Percentiles rank a stretch among this genome's conserved stretches.
Evolutionary conservation across 2,888 invertebrate species (phyloP).

Genomic region (Diaperis boleti): DNA sequence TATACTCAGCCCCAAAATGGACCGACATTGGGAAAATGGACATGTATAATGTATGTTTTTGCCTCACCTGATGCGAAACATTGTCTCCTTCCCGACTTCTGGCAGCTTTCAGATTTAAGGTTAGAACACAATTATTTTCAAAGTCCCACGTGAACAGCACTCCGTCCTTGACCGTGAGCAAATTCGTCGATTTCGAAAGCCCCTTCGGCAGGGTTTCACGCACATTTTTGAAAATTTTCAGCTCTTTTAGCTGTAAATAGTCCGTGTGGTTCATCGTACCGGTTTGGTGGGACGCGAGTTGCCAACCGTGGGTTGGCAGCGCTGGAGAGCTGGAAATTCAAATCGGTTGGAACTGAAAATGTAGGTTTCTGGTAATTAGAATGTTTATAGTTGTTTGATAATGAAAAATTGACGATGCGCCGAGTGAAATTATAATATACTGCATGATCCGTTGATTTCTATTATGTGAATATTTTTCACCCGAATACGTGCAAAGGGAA

Average conservation of each 20-base stretch:
- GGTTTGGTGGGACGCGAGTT: not conserved
- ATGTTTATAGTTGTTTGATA: too few species aligned
- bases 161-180: constrained; percentile 75
- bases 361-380: too few species aligned
- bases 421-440: too few species aligned
- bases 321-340: not conserved
- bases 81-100: constrained; percentile 65
- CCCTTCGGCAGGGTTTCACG: constrained; percentile 70
- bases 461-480: too few species aligned
- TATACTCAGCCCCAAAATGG: too few species aligned
- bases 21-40: too few species aligned
- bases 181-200: constrained; percentile 72
- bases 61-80: constrained; percentile 73
- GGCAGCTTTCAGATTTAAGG: constrained; percentile 71
- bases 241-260: constrained; percentile 71
- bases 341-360: not conserved
- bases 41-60: too few species aligned
- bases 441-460: too few species aligned
- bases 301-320: too few species aligned
- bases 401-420: too few species aligned
- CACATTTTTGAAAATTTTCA: constrained; percentile 73
- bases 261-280: constrained; percentile 71
- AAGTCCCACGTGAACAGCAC: constrained; percentile 78
- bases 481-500: too few species aligned
- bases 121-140: constrained; percentile 73